Conservation (phyloP, 2,888 invertebrate genomes). For the Brachypalpus laphriformis region DNA sequence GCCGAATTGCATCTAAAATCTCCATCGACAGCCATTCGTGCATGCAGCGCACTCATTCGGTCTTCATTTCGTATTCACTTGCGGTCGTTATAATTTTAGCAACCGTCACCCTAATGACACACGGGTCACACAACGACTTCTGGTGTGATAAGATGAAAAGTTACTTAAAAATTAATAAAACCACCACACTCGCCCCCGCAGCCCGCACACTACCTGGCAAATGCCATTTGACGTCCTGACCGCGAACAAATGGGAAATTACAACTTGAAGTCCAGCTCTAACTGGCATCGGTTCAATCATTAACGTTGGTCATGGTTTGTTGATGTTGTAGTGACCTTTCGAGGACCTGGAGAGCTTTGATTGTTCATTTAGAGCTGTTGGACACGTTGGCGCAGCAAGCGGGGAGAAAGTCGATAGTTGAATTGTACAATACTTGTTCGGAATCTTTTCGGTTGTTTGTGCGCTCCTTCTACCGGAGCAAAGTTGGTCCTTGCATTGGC, state of each 20-base stretch:
- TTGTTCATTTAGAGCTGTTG: constrained; percentile 66
- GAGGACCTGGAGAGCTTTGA: constrained; percentile 49
- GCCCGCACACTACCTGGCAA: constrained; percentile 14
- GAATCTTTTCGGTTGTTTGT: constrained; percentile 39
- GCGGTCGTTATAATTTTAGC: constrained; percentile 41
- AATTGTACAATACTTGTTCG: constrained; percentile 56
- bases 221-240: constrained; percentile 16
- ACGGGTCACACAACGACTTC: background rate
- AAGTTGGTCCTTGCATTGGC: constrained; percentile 61
- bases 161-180: constrained; percentile 68
- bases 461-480: constrained; percentile 27
- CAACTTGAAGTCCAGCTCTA: constrained; percentile 25
- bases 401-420: constrained; percentile 55
- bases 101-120: constrained; percentile 21
- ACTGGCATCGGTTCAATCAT: constrained; percentile 55
- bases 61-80: constrained; percentile 33
- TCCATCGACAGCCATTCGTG: background rate
- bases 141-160: constrained; percentile 65
- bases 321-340: constrained; percentile 54
- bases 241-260: background rate
- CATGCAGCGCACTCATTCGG: background rate
- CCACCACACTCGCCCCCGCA: background rate
- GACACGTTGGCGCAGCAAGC: too few relatives aligned
- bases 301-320: constrained; percentile 58
- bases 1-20: constrained; percentile 4